phyloP scores from a whole-genome alignment of 2,888 invertebrate genomes.

The Torymus aiolomorphi region DNA sequence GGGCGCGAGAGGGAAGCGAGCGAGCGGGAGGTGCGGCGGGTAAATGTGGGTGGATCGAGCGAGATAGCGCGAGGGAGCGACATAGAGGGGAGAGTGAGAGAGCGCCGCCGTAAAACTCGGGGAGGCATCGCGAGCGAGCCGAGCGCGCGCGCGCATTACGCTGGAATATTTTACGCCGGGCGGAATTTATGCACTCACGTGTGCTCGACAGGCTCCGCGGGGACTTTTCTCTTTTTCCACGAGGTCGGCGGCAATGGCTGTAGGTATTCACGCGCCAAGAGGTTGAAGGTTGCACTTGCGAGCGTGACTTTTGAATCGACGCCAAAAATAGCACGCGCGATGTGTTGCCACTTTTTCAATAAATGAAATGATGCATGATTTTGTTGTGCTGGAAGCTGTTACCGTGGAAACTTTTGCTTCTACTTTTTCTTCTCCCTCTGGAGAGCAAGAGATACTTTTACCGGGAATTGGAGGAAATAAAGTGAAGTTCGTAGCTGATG shows the following conservation, averaged over 20 bases:
- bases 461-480: no score
- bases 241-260: no score
- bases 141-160: no score
- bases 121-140: slow-evolving; percentile 25
- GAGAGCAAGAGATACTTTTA: no score
- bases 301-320: slow-evolving; percentile 34
- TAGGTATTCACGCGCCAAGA: slow-evolving; percentile 24
- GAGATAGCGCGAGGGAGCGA: not conserved
- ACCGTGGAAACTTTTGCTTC: no score
- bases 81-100: not conserved
- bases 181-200: slow-evolving; percentile 53
- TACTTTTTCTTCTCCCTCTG: not conserved
- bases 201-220: slow-evolving; percentile 39
- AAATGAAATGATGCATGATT: slow-evolving; percentile 20
- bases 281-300: slow-evolving; percentile 32
- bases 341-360: not conserved
- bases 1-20: not conserved
- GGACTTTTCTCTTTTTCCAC: not conserved
- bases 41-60: no score
- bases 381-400: not conserved
- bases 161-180: slow-evolving; percentile 51
- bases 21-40: not conserved
- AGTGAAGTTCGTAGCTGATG: no score
- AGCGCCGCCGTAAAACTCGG: slow-evolving; percentile 44
- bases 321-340: slow-evolving; percentile 29